A percentile compares a stretch with the other conserved stretches of the same genome.
phyloP scores from a whole-genome alignment of 2,113 vertebrate genomes.

The Ceyx margarethae region DNA sequence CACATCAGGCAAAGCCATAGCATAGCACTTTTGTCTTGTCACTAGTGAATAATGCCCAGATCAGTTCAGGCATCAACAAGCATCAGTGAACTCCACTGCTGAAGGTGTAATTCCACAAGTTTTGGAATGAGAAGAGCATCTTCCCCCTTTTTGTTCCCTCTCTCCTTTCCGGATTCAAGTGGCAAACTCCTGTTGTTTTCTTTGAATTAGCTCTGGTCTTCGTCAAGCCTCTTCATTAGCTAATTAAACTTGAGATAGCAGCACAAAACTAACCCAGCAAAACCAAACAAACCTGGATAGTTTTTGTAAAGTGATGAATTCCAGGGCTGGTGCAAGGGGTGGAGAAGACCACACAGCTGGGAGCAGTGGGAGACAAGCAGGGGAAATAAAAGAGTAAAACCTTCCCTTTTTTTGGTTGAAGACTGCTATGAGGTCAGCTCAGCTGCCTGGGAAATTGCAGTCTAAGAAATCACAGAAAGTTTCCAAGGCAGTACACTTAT shows the following conservation, averaged over 20 bases:
- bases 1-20: not conserved
- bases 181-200: not conserved
- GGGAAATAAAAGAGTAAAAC: not conserved
- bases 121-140: not conserved
- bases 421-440: not conserved
- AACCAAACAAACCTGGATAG: not conserved
- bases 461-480: not conserved
- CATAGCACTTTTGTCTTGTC: not conserved
- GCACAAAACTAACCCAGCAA: not conserved
- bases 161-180: not conserved
- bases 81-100: not conserved
- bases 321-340: not conserved
- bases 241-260: not conserved
- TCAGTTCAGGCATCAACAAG: not conserved
- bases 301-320: conserved; percentile 7
- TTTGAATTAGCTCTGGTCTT: not conserved
- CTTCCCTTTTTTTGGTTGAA: not conserved
- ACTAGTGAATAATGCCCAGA: not conserved
- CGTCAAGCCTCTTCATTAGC: not conserved
- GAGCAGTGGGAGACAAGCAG: not conserved
- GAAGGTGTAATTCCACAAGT: not conserved
- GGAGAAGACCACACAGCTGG: not conserved
- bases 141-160: not conserved
- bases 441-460: not conserved
- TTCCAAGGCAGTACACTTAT: not conserved